Evolutionary conservation across 1,140 invertebrate genomes (phyloP).

Genomic region (Aricia agestis): DNA sequence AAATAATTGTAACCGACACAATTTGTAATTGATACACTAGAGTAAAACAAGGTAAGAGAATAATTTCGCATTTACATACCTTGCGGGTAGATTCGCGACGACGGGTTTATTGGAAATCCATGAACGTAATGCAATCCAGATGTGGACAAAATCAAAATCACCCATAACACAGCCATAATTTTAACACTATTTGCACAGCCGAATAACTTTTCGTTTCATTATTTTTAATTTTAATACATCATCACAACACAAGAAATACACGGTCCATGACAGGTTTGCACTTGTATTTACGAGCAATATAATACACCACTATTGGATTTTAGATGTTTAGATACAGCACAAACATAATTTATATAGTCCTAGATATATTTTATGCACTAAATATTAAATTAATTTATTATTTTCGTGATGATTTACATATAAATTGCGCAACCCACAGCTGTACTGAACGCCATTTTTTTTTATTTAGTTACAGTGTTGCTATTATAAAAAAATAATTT

Average conservation of each 20-base stretch:
- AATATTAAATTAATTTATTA: slow-evolving; percentile 51
- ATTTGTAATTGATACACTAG: background rate
- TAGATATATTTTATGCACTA: slow-evolving; percentile 50
- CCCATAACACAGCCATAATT: slow-evolving; percentile 69
- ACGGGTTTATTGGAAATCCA: slow-evolving; percentile 58
- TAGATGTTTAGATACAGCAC: slow-evolving; percentile 43
- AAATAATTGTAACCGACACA: background rate
- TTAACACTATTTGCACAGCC: slow-evolving; percentile 68
- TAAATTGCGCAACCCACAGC: slow-evolving; percentile 74
- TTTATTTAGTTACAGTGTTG: slow-evolving; percentile 37
- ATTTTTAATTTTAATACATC: slow-evolving; percentile 71
- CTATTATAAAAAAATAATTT: background rate
- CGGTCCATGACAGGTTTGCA: slow-evolving; percentile 66
- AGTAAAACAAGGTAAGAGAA: slow-evolving; percentile 8
- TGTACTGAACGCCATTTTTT: slow-evolving; percentile 75
- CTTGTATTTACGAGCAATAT: slow-evolving; percentile 38
- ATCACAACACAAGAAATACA: slow-evolving; percentile 73
- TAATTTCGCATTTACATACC: slow-evolving; percentile 44
- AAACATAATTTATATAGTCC: slow-evolving; percentile 49
- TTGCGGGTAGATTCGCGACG: slow-evolving; percentile 65
- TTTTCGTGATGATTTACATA: slow-evolving; percentile 69
- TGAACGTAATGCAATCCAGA: slow-evolving; percentile 52
- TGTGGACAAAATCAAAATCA: slow-evolving; percentile 63
- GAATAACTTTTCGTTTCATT: slow-evolving; percentile 71
- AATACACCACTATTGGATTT: slow-evolving; percentile 45